A percentile compares a stretch with the other conserved stretches of the same genome.
These are phyloP conservation scores for Drosophila suboccidentalis DNA, from an alignment of 2,888 invertebrate genomes.

Conservation along the genomic window DNA sequence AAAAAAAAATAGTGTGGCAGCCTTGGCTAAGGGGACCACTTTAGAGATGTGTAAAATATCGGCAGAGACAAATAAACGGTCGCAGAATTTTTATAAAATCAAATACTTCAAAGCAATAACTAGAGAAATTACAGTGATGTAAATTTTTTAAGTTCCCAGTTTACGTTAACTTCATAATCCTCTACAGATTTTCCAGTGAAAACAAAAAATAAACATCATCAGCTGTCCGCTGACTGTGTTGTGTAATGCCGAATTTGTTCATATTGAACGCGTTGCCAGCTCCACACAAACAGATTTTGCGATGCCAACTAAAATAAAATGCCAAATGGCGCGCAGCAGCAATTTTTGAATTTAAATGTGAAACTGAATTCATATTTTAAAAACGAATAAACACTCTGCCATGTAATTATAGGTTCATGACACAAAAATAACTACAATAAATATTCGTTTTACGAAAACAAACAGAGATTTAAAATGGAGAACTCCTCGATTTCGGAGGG, in stretches of 20 bases:
- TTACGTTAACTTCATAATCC: rapidly evolving
- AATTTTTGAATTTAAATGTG: conserved; percentile 3
- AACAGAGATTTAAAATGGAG: conserved; percentile 18
- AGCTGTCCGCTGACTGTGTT: conserved; percentile 27
- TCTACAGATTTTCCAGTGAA: rapidly evolving
- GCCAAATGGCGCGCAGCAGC: not conserved
- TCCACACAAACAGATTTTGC: not conserved
- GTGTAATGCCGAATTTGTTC: not conserved
- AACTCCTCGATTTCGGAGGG: rapidly evolving
- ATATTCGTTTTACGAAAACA: conserved; percentile 4
- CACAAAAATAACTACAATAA: conserved; percentile 27
- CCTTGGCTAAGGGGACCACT: too few relatives aligned
- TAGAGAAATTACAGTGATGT: too few relatives aligned
- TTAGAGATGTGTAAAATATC: conserved; percentile 41
- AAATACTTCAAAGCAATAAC: not conserved
- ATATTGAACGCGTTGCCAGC: conserved; percentile 40
- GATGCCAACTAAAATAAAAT: conserved; percentile 17
- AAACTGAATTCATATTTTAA: not conserved
- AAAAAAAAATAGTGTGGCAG: too few relatives aligned
- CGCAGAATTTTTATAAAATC: not conserved
- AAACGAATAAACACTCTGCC: conserved; percentile 13
- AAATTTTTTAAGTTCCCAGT: not conserved
- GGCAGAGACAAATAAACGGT: conserved; percentile 8
- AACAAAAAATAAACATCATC: conserved; percentile 2
- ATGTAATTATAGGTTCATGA: conserved; percentile 19